Base-by-base conservation (phyloP, 2,888 invertebrate species). In the Gymnoscelis rufifasciata region DNA sequence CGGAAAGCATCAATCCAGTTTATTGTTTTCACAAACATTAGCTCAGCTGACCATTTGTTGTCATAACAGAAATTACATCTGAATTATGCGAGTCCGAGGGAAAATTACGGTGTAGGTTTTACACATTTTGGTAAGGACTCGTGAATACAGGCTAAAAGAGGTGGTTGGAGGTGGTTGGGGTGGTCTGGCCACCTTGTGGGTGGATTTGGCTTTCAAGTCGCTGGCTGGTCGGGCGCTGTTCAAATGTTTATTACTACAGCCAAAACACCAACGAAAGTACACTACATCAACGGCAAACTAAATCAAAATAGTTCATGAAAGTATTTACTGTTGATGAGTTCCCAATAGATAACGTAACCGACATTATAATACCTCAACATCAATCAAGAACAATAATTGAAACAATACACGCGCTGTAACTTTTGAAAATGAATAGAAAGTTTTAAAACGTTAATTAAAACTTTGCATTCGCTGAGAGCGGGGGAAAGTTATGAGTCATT, bases 181-280 rank as follows among this genome's bases (percentile, higher is more conserved):
- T 39, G 33, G 48, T 38, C 42, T 42, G 35, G 31, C 30, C 36
- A 14, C 42, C 19, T 10, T 38, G 51, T 38, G 29, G 40, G 39
- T 47, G 62, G 56, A 53, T 31, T 35, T 35, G 33, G 33, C 41
- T 49, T 52, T 52, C 53, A 57, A 54, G 59, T 51, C 57, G 19
- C 35, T 35, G 19, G 35, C 60, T 52, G 59, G 52, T 48, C 60
- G 58, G 57, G 60, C 67, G 66, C 66, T 66, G 63, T 71, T 68
- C 66, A 71, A 74, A 74, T 78, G 80, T 80, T 83, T 83, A 82
- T 80, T 74, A 79, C 76, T 72, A 78, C 73, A 73, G 66, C 63
- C 71, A n/a, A 65, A 71, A 66, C 72, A 67, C 64, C 73, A 70
- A 30, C 13, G 8, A 13, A 7, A 0, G 1, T n/a, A n/a, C n/a